phyloP scores from a whole-genome alignment of 2,113 vertebrate species.

The Mesembrinibis cayennensis region DNA sequence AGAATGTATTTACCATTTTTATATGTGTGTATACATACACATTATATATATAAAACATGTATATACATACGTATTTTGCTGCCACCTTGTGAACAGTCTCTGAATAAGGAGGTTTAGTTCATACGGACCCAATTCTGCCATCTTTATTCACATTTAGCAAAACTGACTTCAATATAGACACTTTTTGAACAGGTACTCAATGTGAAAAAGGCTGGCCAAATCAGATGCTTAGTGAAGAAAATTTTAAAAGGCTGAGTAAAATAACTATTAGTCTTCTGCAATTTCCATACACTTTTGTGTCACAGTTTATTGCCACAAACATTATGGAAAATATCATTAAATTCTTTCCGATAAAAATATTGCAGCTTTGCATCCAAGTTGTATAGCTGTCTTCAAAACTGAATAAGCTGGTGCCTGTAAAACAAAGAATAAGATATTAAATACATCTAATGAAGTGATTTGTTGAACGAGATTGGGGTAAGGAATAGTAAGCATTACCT shows the following conservation, averaged over 20 bases:
- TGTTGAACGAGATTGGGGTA: neutral
- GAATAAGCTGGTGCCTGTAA: slow-evolving; percentile 87
- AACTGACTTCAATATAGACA: neutral
- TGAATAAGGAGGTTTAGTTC: neutral
- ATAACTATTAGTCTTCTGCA: neutral
- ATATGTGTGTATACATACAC: neutral
- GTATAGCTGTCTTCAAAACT: slow-evolving; percentile 88
- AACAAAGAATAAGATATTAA: neutral
- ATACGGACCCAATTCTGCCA: neutral
- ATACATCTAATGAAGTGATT: neutral
- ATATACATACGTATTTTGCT: neutral
- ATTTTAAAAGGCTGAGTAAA: neutral
- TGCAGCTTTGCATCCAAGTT: slow-evolving; percentile 89
- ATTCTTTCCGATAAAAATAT: slow-evolving; percentile 90
- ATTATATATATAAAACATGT: neutral
- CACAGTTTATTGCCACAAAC: neutral
- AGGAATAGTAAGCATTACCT: neutral
- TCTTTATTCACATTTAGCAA: neutral
- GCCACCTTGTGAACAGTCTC: slow-evolving; percentile 18
- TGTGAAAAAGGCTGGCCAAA: neutral
- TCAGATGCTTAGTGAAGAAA: neutral
- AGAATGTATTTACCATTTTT: neutral
- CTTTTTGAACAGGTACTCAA: neutral
- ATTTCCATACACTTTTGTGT: neutral
- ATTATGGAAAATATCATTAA: slow-evolving; percentile 56